A percentile compares a stretch with the other conserved stretches of the same genome.
Conservation (phyloP, 2,113 vertebrate genomes). For the Tragelaphus scriptus region DNA sequence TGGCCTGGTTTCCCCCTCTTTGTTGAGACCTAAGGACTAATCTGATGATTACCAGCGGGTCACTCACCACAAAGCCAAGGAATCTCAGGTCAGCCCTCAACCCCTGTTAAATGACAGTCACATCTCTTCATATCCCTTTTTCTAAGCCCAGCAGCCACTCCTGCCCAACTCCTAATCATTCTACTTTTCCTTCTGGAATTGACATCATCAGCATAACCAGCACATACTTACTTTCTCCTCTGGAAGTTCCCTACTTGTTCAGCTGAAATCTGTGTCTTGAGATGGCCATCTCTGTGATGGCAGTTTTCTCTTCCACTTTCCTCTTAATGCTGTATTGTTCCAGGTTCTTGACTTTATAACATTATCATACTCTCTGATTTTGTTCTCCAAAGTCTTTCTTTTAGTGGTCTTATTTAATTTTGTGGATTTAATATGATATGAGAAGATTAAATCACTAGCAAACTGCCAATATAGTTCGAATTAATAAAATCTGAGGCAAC, state of each 20-base stretch:
- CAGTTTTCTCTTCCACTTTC: neutral
- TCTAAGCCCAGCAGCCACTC: neutral
- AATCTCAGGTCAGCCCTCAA: neutral
- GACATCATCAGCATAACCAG: neutral
- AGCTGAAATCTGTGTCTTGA: neutral
- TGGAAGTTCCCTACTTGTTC: neutral
- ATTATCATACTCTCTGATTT: neutral
- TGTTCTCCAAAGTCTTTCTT: neutral
- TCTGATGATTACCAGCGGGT: neutral
- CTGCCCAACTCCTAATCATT: neutral
- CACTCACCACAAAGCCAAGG: neutral
- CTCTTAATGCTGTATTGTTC: neutral
- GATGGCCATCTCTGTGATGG: neutral
- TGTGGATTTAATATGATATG: neutral
- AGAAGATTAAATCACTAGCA: neutral
- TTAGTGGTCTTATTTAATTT: neutral
- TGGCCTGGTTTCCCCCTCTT: neutral
- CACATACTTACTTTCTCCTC: neutral
- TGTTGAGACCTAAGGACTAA: neutral
- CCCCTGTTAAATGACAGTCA: neutral
- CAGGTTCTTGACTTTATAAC: neutral
- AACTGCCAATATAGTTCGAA: neutral
- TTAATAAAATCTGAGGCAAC: neutral
- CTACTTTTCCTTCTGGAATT: neutral
- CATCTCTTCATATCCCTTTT: neutral